Conservation (phyloP, 1,140 invertebrate species). For the Drosophila biarmipes region DNA sequence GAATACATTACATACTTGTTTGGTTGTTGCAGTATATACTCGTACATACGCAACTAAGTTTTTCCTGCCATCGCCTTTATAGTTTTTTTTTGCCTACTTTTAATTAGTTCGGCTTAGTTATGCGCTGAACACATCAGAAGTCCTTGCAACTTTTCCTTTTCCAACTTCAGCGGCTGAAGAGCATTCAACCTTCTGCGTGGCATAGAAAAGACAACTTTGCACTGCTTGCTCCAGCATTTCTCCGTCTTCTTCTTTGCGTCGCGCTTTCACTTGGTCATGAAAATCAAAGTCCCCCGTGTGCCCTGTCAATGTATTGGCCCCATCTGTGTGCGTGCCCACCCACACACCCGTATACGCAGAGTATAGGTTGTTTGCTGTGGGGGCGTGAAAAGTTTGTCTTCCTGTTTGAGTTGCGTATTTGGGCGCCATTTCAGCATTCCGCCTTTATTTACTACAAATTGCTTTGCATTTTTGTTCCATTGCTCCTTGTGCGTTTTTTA, state of each 20-base stretch:
- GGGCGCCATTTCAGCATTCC: conserved; percentile 33
- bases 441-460: conserved; percentile 62
- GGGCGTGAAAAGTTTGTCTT: conserved; percentile 48
- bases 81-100: no score
- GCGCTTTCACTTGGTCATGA: conserved; percentile 46
- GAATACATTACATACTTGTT: no score
- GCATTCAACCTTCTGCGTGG: conserved; percentile 23
- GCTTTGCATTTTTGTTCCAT: conserved; percentile 52
- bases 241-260: conserved; percentile 15
- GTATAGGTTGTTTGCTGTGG: conserved; percentile 5
- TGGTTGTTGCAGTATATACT: no score
- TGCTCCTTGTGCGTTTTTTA: conserved; percentile 12
- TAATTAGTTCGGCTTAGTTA: conserved; percentile 10
- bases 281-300: conserved; percentile 44
- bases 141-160: neutral
- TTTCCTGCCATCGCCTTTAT: no score
- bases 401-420: conserved; percentile 57
- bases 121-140: neutral
- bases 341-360: conserved; percentile 1
- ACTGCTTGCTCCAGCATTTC: conserved; percentile 7
- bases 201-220: conserved; percentile 15
- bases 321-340: conserved; percentile 9
- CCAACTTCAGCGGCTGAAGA: conserved; percentile 1
- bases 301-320: conserved; percentile 29
- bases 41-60: no score